Conservation (phyloP, 2,888 invertebrate species). For the Blastobasis adustella region DNA sequence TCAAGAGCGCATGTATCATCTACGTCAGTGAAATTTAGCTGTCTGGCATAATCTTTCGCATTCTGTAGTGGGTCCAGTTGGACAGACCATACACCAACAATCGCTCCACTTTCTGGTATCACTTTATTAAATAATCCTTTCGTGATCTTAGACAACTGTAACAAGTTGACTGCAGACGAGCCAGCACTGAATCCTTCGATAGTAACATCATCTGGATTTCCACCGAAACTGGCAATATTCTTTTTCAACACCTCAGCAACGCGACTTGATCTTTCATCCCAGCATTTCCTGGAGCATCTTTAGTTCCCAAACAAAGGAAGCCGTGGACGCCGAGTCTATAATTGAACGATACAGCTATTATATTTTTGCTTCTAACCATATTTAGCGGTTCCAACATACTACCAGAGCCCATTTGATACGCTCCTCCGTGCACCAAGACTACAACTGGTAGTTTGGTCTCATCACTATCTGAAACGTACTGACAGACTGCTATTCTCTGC, state of each 20-base stretch:
- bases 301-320: slow-evolving; percentile 29
- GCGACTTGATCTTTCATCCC: slow-evolving; percentile 41
- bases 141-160: slow-evolving; percentile 29
- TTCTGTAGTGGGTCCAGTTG: slow-evolving; percentile 31
- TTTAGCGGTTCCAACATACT: slow-evolving; percentile 11
- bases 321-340: slow-evolving; percentile 29
- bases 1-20: slow-evolving; percentile 32
- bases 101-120: slow-evolving; percentile 37
- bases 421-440: slow-evolving; percentile 31
- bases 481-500: too few species aligned
- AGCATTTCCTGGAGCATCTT: slow-evolving; percentile 35
- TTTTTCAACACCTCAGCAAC: slow-evolving; percentile 35
- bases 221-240: slow-evolving; percentile 40
- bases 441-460: slow-evolving; percentile 25
- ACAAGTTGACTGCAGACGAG: slow-evolving; percentile 29
- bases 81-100: slow-evolving; percentile 23
- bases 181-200: slow-evolving; percentile 37
- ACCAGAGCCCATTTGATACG: slow-evolving; percentile 20
- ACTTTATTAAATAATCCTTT: slow-evolving; percentile 35
- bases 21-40: slow-evolving; percentile 22
- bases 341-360: slow-evolving; percentile 26
- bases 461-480: slow-evolving; percentile 37
- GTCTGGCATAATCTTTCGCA: slow-evolving; percentile 27
- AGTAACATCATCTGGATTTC: slow-evolving; percentile 41
- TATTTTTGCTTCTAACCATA: slow-evolving; percentile 19